These are phyloP conservation scores for Nematostella vectensis DNA, from an alignment of 92 coral and sea anemone genomes.

Conservation along the genomic window DNA sequence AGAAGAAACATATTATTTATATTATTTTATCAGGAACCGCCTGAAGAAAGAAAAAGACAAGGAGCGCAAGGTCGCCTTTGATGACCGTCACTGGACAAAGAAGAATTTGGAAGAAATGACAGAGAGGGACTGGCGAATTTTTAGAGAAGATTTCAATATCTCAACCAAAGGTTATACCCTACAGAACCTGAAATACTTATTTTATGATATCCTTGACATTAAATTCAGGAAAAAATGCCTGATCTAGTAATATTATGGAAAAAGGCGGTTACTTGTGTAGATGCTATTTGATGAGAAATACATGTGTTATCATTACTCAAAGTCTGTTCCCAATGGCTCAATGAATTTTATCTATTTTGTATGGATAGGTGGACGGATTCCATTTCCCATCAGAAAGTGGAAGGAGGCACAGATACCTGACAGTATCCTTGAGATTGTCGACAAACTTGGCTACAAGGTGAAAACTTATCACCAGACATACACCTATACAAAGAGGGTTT, in stretches of 20 bases:
- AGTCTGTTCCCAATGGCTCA: too few species aligned
- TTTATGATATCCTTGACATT: too few species aligned
- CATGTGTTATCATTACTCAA: too few species aligned
- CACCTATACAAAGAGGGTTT: too few species aligned
- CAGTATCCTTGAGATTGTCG: constrained; percentile 66
- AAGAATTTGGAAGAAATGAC: constrained; percentile 88
- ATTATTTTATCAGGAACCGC: constrained; percentile 30
- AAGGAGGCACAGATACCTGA: constrained; percentile 71
- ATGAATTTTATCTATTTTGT: too few species aligned
- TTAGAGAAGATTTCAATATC: constrained; percentile 91
- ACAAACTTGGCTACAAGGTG: constrained; percentile 79
- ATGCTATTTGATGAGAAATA: too few species aligned
- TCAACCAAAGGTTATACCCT: constrained; percentile 83
- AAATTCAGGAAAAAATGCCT: too few species aligned
- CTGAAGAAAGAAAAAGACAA: constrained; percentile 58
- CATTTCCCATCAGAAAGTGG: constrained; percentile 82
- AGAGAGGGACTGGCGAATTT: constrained; percentile 98
- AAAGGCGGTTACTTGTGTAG: too few species aligned
- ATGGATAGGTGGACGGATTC: constrained; percentile 94
- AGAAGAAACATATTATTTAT: too few species aligned
- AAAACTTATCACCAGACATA: too few species aligned
- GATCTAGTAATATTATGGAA: too few species aligned
- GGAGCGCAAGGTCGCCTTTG: constrained; percentile 81
- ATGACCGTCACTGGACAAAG: constrained; percentile 98
- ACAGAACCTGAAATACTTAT: background rate